Percentiles rank a stretch among this genome's conserved stretches.
These are phyloP conservation scores for Rhinoraja longicauda DNA, from an alignment of 2,797 vertebrate genomes.

Conservation along the genomic window DNA sequence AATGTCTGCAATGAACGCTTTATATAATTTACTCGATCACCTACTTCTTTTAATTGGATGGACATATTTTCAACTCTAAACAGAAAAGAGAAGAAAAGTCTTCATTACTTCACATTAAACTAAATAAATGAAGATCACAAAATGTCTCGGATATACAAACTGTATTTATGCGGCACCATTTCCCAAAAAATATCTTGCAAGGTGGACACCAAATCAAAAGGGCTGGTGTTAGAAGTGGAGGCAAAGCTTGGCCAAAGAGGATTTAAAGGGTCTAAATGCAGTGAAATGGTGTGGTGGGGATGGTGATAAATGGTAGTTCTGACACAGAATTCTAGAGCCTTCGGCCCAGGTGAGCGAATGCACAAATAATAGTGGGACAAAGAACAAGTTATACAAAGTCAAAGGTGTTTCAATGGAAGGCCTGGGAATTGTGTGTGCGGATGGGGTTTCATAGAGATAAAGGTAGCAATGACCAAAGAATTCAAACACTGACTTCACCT, in stretches of 20 bases:
- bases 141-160: not conserved
- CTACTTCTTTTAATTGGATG: slow-evolving; percentile 93
- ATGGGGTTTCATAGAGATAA: not conserved
- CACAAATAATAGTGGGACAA: not conserved
- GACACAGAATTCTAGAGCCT: not conserved
- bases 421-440: not conserved
- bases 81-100: not conserved
- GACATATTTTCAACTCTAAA: slow-evolving; percentile 92
- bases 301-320: not conserved
- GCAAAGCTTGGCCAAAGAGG: not conserved
- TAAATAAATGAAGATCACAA: not conserved
- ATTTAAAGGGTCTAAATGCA: not conserved
- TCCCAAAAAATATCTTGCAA: not conserved
- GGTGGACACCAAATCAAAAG: not conserved
- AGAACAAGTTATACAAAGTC: not conserved
- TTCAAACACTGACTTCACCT: not conserved
- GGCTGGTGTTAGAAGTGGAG: not conserved
- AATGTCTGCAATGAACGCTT: slow-evolving; percentile 91
- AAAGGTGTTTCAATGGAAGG: not conserved
- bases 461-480: not conserved
- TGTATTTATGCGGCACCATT: not conserved
- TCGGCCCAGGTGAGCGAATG: not conserved
- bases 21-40: slow-evolving; percentile 95
- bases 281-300: not conserved
- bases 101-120: not conserved